Base-by-base conservation (phyloP, 92 coral and sea anemone genomes). In the Hydrozoanthus gracilis region DNA sequence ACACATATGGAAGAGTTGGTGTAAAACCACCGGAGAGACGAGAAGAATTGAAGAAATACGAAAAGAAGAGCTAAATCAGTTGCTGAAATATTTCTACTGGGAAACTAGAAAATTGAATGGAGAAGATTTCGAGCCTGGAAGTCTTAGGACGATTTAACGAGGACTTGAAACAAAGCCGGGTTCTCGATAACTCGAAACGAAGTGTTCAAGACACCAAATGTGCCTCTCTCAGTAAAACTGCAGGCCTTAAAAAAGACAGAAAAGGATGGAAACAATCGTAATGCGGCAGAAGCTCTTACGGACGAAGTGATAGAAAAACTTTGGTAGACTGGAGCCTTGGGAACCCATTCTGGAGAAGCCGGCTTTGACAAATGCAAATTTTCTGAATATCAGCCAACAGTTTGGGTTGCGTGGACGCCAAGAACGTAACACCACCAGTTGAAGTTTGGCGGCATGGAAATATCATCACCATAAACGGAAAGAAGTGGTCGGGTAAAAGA, bases 381-480 rank as follows among this genome's bases (percentile, higher is more conserved):
- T 27, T 27, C 39, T 27, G 2, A 27, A 27, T 27, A 27, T 27
- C 39, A 27, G 39, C 39, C 39, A 27, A 27, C 39, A 27, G 39
- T 27, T 27, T 27, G 39, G 39, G 39, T 27, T 27, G 39, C n/a
- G n/a, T n/a, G n/a, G n/a, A n/a, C n/a, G n/a, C n/a, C 56, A 77
- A 47, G 83, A 27, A 27, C 39, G 39, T 27, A 78, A n/a, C 83
- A 55, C 83, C 83, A 78, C 50, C 83, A 78, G 17, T 65, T 78
- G 83, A 78, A 12, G 83, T 75, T 75, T 75, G 79, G 79, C 35
- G 49, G 11, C 51, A 39, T 76, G 20, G 72, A 66, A 66, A 27
- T 27, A 66, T 76, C 58, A 55, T 76, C 80, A 58, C 71, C 71
- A 79, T 71, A 60, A 20, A 68, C 61, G 84, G 71, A 65, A 50